Base-by-base conservation (phyloP, 2,797 vertebrate species). In the Gambusia yucatana region DNA sequence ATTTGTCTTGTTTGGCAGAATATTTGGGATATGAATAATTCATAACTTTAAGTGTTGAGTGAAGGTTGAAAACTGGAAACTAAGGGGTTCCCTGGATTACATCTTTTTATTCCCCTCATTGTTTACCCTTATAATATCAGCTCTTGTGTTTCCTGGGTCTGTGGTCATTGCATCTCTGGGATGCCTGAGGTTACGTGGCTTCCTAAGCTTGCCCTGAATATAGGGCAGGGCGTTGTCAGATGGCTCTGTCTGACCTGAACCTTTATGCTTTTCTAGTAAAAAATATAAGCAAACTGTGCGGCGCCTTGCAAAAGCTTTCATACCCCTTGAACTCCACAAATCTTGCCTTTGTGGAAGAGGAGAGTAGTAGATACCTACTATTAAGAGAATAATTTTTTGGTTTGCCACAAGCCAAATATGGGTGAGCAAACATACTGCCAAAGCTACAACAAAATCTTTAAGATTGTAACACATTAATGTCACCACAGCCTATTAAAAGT, bases 141-240 rank as follows among this genome's bases (percentile, higher is more conserved):
- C 80, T 87, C 81, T 82, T 86, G 87, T 91, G 84, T 90, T 89
- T 86, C 39, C 87, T 88, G 87, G 76, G 79, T 87, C 77, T 92
- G 91, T 87, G 92, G 92, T 87, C 83, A 81, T 75, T 78, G 88
- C 87, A 92, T 90, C 89, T 89, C 80, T 4, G 82, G 91, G 89
- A 95, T 95, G 93, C 92, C 91, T 95, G 94, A 92, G 94, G 93
- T 94, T 73, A 75, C 77, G 86, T 86, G 91, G 93, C 89, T 94
- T 92, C 90, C 90, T 86, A n/a, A 75, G 86, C 11, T 85, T 83
- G 82, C 82, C 89, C 90, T 88, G 90, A 87, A 90, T 89, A 77
- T 88, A 92, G 92, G 90, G 81, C 87, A 94, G 94, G 92, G 93
- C 91, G 92, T 93, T 89, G 89, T 88, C 90, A 52, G 50, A 87